Conservation (phyloP, 1,140 invertebrate genomes). For the Musca domestica region DNA sequence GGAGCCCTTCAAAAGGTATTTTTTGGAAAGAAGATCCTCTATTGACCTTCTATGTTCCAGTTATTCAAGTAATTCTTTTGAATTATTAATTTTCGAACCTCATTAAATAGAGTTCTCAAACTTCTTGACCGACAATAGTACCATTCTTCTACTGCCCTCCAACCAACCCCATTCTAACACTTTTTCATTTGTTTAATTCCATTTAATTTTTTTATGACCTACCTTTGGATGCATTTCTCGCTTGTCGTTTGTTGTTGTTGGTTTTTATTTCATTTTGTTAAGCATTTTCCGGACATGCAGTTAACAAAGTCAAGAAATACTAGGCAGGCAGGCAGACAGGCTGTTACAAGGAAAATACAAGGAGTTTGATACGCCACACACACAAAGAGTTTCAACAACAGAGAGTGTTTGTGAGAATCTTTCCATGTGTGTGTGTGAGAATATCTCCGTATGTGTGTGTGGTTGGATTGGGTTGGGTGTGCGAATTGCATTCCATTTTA, state of each 20-base stretch:
- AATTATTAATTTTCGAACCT: constrained; percentile 23
- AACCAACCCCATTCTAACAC: too few relatives aligned
- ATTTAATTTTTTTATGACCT: constrained; percentile 28
- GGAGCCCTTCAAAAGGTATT: too few relatives aligned
- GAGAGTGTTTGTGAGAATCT: too few relatives aligned
- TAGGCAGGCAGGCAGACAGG: too few relatives aligned
- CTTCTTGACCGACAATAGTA: too few relatives aligned
- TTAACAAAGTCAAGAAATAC: too few relatives aligned
- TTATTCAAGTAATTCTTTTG: not conserved
- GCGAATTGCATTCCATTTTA: constrained; percentile 9
- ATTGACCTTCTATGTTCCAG: not conserved
- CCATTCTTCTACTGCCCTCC: constrained; percentile 31
- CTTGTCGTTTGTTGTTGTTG: constrained; percentile 14
- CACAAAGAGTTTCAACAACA: too few relatives aligned
- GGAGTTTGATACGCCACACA: too few relatives aligned
- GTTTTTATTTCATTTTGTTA: constrained; percentile 29
- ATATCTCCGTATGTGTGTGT: too few relatives aligned
- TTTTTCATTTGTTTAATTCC: constrained; percentile 10
- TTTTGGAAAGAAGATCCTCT: too few relatives aligned
- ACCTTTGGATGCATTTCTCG: constrained; percentile 1
- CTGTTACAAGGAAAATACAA: too few relatives aligned
- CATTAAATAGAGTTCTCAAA: constrained; percentile 20
- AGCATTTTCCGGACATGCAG: constrained; percentile 24
- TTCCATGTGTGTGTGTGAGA: too few relatives aligned
- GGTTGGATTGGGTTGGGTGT: not conserved